Evolutionary conservation across 1,140 invertebrate species (phyloP).

Genomic region (Lutraria rhynchaena): DNA sequence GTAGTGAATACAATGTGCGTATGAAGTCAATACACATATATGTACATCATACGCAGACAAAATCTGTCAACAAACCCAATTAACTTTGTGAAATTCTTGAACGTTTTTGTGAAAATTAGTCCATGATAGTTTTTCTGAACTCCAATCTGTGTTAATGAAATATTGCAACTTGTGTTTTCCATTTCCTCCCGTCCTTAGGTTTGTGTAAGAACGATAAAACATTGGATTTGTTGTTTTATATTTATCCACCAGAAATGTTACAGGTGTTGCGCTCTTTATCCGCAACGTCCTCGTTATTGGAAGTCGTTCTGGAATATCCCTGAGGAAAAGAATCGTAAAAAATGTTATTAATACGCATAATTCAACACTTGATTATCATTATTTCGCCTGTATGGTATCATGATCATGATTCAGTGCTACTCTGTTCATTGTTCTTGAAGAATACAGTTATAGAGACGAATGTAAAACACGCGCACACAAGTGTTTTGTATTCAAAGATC

Average conservation of each 20-base stretch:
- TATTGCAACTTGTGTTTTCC: not conserved
- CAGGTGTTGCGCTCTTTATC: not conserved
- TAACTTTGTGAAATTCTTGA: constrained; percentile 11
- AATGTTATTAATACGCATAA: not conserved
- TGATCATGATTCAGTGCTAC: no score
- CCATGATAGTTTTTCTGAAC: constrained; percentile 14
- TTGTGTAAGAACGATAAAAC: not conserved
- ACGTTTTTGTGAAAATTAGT: not conserved
- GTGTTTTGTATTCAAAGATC: not conserved
- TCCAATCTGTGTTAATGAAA: constrained; percentile 21
- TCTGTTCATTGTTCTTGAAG: no score
- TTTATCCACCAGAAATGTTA: not conserved
- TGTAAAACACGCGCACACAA: not conserved
- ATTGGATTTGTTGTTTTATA: not conserved
- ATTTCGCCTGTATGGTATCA: not conserved
- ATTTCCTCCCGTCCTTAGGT: not conserved
- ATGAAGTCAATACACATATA: no score
- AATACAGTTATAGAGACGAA: not conserved
- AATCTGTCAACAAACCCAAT: constrained; percentile 11
- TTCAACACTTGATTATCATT: not conserved
- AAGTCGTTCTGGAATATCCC: constrained; percentile 5
- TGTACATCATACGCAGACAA: no score
- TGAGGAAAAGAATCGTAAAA: not conserved
- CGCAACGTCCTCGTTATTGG: not conserved
- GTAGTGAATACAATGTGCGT: no score